Evolutionary conservation across 2,113 vertebrate species (phyloP).

Genomic region (Cyprinodon variegatus): DNA sequence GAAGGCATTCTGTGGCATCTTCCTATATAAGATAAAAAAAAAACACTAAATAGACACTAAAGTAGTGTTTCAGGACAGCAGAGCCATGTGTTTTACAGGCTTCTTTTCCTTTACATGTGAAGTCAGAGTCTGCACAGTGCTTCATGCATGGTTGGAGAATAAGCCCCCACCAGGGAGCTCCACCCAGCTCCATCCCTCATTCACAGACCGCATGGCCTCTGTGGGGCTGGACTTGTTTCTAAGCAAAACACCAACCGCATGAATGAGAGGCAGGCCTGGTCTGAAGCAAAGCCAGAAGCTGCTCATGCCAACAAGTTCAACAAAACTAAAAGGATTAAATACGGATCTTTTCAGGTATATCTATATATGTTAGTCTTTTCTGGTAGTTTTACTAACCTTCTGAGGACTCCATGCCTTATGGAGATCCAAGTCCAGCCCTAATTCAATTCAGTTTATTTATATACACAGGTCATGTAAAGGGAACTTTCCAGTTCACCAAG

Average conservation of each 20-base stretch:
- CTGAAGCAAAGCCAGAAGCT: constrained; percentile 19
- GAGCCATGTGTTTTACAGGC: neutral
- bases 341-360: no score
- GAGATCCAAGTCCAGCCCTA: no score
- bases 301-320: constrained; percentile 33
- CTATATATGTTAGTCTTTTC: no score
- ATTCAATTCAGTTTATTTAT: no score
- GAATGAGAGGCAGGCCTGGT: constrained; percentile 30
- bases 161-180: neutral
- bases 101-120: neutral
- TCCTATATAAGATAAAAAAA: neutral
- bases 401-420: no score
- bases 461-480: no score
- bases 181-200: constrained; percentile 38
- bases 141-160: neutral
- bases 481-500: no score
- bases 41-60: neutral
- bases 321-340: no score
- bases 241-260: constrained; percentile 49
- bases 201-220: constrained; percentile 24
- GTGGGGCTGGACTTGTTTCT: constrained; percentile 17
- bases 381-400: no score
- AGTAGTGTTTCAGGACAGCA: neutral
- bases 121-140: constrained; percentile 1
- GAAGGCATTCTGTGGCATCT: neutral